These are phyloP conservation scores for Melanchra persicariae DNA, from an alignment of 2,888 invertebrate species.

Conservation along the genomic window DNA sequence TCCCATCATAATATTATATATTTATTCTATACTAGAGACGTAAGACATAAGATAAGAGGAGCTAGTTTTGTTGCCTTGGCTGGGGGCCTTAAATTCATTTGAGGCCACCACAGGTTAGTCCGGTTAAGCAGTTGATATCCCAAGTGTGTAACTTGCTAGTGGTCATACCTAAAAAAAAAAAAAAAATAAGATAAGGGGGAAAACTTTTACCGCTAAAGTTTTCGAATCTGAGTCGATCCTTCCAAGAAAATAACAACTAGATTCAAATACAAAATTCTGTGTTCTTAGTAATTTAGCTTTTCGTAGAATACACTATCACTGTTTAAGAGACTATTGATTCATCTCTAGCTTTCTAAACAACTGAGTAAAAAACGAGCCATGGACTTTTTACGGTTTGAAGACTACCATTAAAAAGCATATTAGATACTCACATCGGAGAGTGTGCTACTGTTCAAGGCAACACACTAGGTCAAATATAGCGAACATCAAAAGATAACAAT, in stretches of 20 bases:
- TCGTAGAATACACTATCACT: not conserved
- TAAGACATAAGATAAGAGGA: no score
- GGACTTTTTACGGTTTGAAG: not conserved
- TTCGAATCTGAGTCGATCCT: not conserved
- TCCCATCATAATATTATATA: no score
- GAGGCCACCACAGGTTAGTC: no score
- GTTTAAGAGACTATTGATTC: not conserved
- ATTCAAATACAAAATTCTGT: not conserved
- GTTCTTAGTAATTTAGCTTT: slow-evolving; percentile 28
- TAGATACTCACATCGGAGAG: not conserved
- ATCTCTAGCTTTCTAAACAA: no score
- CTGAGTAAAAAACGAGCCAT: not conserved
- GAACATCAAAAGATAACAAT: slow-evolving; percentile 22
- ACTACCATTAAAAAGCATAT: not conserved
- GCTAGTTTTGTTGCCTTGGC: no score
- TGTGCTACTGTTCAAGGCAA: slow-evolving; percentile 2
- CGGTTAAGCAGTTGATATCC: no score
- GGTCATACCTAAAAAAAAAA: no score
- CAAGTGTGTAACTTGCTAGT: no score
- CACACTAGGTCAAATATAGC: slow-evolving; percentile 22
- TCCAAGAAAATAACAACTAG: slow-evolving; percentile 18
- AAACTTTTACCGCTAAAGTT: no score
- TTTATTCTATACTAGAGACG: no score
- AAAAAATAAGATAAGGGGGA: no score
- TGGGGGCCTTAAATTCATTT: no score